Conservation (phyloP, 1,140 invertebrate genomes). For the Zaprionus lachaisei region DNA sequence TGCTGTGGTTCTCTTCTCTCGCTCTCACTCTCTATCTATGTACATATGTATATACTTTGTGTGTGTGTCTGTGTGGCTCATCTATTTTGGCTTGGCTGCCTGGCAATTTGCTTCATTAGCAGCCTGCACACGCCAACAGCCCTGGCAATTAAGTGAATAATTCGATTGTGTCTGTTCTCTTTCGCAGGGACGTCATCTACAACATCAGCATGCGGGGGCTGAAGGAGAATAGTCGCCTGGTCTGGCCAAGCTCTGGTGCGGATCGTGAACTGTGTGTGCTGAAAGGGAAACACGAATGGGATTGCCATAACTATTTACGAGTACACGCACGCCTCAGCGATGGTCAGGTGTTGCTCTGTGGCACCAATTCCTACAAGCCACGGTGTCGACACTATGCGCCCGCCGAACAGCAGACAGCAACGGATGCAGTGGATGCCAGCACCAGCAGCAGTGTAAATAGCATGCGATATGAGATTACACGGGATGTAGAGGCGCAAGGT, state of each 20-base stretch:
- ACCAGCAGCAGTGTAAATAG: slow-evolving; percentile 7
- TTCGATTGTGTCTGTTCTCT: slow-evolving; percentile 84
- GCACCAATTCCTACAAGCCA: slow-evolving; percentile 98
- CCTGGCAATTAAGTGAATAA: slow-evolving; percentile 60
- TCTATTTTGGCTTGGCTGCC: slow-evolving; percentile 36
- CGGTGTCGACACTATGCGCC: slow-evolving; percentile 89
- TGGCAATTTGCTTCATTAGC: slow-evolving; percentile 56
- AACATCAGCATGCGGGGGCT: slow-evolving; percentile 91
- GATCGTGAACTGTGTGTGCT: slow-evolving; percentile 93
- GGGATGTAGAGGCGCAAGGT: slow-evolving; percentile 92
- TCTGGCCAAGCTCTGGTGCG: slow-evolving; percentile 93
- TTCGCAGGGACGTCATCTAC: slow-evolving; percentile 89
- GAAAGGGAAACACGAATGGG: slow-evolving; percentile 93
- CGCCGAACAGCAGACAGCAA: slow-evolving; percentile 33
- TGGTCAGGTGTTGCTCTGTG: slow-evolving; percentile 94
- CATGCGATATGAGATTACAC: slow-evolving; percentile 84
- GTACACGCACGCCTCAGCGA: slow-evolving; percentile 90
- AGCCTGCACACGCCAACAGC: slow-evolving; percentile 61
- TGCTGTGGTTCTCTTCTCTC: slow-evolving; percentile 3
- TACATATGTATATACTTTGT: neutral
- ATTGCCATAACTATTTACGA: slow-evolving; percentile 98
- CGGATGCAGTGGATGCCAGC: slow-evolving; percentile 23
- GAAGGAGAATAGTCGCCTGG: slow-evolving; percentile 88
- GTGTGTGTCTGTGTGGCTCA: slow-evolving; percentile 19
- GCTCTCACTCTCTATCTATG: neutral